These are phyloP conservation scores for Heliconius hermathena DNA, from an alignment of 1,140 invertebrate species.

Conservation along the genomic window DNA sequence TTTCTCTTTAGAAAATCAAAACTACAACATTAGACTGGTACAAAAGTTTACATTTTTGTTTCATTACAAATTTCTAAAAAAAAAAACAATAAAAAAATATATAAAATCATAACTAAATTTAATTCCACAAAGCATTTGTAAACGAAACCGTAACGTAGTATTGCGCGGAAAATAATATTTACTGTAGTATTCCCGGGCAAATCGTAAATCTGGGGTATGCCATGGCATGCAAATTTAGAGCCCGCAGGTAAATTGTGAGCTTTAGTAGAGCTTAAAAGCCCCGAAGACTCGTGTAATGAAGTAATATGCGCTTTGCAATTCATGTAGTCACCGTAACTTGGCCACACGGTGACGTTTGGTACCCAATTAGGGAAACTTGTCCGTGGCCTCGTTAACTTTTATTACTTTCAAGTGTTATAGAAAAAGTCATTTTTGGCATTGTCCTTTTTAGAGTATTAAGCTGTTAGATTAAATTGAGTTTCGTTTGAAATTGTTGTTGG, in stretches of 20 bases:
- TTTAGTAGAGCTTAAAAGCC: conserved; percentile 37
- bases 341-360: conserved; percentile 18
- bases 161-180: conserved; percentile 11
- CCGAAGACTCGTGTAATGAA: conserved; percentile 36
- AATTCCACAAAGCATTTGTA: neutral
- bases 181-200: conserved; percentile 27
- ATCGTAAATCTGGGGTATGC: conserved; percentile 40
- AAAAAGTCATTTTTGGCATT: neutral
- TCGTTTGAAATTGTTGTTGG: neutral
- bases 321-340: conserved; percentile 23
- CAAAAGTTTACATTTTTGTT: too few species aligned
- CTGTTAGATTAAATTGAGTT: neutral
- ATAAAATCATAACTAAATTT: neutral
- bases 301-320: conserved; percentile 35
- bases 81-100: neutral
- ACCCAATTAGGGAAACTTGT: conserved; percentile 19
- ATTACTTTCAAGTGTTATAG: conserved; percentile 1
- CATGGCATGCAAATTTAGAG: conserved; percentile 42
- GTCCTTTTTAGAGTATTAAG: neutral
- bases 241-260: conserved; percentile 39
- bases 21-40: too few species aligned
- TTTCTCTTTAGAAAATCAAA: too few species aligned
- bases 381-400: conserved; percentile 18
- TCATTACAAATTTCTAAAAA: too few species aligned
- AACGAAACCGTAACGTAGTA: neutral